phyloP scores from a whole-genome alignment of 2,113 vertebrate species.

The Jacana jacana region DNA sequence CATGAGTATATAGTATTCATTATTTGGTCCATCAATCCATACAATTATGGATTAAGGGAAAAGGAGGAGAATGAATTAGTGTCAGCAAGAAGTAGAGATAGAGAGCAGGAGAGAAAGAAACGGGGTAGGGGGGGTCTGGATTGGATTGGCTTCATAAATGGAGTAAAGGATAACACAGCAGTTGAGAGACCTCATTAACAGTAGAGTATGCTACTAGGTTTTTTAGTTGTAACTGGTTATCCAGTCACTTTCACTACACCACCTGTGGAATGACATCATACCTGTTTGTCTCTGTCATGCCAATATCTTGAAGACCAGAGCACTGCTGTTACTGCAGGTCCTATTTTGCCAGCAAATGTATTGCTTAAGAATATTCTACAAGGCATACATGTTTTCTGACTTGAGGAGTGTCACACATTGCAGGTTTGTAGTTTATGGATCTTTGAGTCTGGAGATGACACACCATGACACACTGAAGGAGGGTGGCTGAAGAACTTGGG shows the following conservation, averaged over 20 bases:
- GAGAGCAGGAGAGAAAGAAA: neutral
- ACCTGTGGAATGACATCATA: neutral
- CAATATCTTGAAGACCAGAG: neutral
- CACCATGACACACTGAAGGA: neutral
- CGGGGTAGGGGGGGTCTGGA: neutral
- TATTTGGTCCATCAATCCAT: neutral
- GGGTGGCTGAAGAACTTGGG: neutral
- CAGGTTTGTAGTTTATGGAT: neutral
- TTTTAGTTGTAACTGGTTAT: neutral
- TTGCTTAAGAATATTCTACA: neutral
- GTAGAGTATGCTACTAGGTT: neutral
- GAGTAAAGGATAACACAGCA: neutral
- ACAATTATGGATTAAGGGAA: neutral
- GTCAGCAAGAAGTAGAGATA: neutral
- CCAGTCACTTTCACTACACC: neutral
- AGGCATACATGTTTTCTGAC: neutral
- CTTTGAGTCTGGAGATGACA: neutral
- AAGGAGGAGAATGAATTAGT: neutral
- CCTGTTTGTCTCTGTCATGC: neutral
- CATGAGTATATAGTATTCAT: neutral
- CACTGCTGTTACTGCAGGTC: neutral
- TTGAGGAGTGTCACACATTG: neutral
- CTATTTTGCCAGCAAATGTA: neutral
- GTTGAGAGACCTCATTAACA: neutral
- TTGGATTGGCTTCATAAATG: neutral